phyloP scores from a whole-genome alignment of 2,888 invertebrate species.

The Caenorhabditis panamensis region DNA sequence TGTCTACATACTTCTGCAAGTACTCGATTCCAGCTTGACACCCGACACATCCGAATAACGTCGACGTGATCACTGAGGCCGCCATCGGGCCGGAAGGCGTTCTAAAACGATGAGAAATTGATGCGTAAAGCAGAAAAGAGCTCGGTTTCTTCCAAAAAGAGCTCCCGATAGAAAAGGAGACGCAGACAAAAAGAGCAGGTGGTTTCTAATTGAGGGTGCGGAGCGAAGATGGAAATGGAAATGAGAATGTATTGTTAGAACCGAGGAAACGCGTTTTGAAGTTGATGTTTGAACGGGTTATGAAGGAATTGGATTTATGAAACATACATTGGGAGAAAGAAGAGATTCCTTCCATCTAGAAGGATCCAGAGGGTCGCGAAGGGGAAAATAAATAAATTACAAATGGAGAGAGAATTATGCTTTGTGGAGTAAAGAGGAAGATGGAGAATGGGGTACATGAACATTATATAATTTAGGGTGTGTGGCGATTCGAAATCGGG shows the following conservation, averaged over 20 bases:
- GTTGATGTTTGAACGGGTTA: not conserved
- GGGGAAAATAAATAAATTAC: conserved; percentile 26
- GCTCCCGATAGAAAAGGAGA: conserved; percentile 1
- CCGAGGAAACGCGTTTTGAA: not conserved
- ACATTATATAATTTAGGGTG: not conserved
- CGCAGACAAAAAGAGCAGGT: conserved; percentile 8
- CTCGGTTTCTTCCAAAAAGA: not conserved
- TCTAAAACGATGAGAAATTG: not conserved
- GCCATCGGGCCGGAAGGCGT: conserved; percentile 27
- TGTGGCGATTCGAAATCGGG: not conserved
- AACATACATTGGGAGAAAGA: conserved; percentile 29
- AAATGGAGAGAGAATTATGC: conserved; percentile 23
- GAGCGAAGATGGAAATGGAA: not conserved
- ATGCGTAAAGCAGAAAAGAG: conserved; percentile 9
- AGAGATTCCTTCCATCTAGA: too few species aligned
- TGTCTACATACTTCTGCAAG: conserved; percentile 65
- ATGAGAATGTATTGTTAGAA: conserved; percentile 12
- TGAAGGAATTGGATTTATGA: conserved; percentile 54
- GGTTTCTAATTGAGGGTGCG: not conserved
- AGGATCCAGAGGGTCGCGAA: not conserved
- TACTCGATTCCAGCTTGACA: conserved; percentile 75
- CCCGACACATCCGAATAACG: conserved; percentile 69
- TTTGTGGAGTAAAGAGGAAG: not conserved
- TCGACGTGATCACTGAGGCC: conserved; percentile 56
- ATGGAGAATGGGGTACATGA: not conserved